phyloP scores from a whole-genome alignment of 2,797 vertebrate species.

The Onychomys arenicola region DNA sequence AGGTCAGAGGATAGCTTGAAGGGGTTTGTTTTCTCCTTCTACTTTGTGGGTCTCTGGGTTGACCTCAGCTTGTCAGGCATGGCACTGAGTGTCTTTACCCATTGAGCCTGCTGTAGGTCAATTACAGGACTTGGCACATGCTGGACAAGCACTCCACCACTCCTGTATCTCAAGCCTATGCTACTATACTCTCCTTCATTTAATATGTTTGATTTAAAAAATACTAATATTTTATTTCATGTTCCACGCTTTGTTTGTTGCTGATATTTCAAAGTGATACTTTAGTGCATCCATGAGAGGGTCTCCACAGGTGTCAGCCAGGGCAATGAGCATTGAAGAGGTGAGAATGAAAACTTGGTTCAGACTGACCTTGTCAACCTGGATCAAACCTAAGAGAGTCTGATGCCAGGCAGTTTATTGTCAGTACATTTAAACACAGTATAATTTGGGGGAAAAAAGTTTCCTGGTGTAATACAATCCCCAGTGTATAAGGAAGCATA shows the following conservation, averaged over 20 bases:
- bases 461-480: not conserved
- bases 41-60: not conserved
- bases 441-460: not conserved
- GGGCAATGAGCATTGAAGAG: not conserved
- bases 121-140: not conserved
- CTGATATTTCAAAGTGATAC: not conserved
- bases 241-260: not conserved
- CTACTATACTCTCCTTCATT: not conserved
- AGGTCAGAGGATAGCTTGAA: not conserved
- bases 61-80: not conserved
- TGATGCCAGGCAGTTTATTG: not conserved
- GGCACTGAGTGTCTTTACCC: not conserved
- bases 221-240: not conserved
- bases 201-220: not conserved
- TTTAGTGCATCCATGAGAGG: not conserved
- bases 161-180: not conserved
- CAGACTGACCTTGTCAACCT: not conserved
- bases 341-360: not conserved
- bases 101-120: not conserved
- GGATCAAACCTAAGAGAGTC: not conserved
- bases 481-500: not conserved
- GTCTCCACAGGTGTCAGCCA: not conserved
- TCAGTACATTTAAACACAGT: not conserved
- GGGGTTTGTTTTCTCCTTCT: not conserved
- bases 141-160: not conserved